phyloP scores from a whole-genome alignment of 1,140 invertebrate genomes.

The Drosophila chauvacae region DNA sequence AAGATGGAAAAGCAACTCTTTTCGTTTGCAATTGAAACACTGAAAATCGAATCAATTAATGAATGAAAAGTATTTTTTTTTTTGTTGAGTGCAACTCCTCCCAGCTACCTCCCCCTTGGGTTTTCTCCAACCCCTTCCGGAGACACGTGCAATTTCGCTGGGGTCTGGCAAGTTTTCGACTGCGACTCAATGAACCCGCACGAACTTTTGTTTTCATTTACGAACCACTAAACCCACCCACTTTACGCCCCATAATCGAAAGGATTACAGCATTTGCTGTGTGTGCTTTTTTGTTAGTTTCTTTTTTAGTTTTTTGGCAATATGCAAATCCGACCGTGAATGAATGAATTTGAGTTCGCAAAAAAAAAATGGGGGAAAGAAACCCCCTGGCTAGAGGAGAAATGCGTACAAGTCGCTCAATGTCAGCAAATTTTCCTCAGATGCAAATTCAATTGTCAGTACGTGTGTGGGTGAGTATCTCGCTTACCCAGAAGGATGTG shows the following conservation, averaged over 20 bases:
- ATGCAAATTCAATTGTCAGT: slow-evolving; percentile 63
- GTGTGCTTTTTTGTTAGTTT: not conserved
- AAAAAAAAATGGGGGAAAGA: not conserved
- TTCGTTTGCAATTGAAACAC: not conserved
- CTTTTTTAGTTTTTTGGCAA: slow-evolving; percentile 8
- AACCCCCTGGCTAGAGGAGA: slow-evolving; percentile 21
- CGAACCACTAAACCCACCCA: slow-evolving; percentile 5
- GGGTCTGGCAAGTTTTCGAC: slow-evolving; percentile 67
- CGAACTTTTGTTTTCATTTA: slow-evolving; percentile 79
- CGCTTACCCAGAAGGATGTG: slow-evolving; percentile 29
- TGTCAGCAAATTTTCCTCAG: slow-evolving; percentile 66
- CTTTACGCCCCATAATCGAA: slow-evolving; percentile 39
- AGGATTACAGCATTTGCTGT: slow-evolving; percentile 40
- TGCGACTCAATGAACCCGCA: slow-evolving; percentile 78
- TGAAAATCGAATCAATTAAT: not conserved
- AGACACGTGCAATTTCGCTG: slow-evolving; percentile 43
- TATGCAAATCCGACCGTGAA: slow-evolving; percentile 61
- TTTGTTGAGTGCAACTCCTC: not conserved
- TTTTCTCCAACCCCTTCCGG: slow-evolving; percentile 6
- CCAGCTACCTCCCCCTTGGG: not conserved
- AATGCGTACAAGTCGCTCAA: slow-evolving; percentile 75
- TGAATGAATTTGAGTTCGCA: slow-evolving; percentile 48
- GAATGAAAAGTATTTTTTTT: not conserved
- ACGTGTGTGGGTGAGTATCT: slow-evolving; percentile 23
- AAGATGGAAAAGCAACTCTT: not conserved